A percentile compares a stretch with the other conserved stretches of the same genome.
Conservation (phyloP, 2,797 vertebrate species). For the Rhadinocentrus ornatus region DNA sequence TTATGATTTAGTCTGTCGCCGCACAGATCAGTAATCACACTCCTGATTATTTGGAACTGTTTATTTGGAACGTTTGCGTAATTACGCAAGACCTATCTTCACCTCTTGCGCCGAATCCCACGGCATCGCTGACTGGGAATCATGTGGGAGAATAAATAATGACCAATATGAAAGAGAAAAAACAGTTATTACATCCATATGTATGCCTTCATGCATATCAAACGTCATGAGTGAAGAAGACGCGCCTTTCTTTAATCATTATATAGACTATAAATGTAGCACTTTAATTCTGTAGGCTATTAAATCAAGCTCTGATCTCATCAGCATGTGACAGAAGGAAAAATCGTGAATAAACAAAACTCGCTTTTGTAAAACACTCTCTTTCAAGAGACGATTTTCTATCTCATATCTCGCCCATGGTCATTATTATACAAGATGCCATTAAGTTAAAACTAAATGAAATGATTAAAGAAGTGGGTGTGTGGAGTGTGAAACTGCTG, state of each 20-base stretch:
- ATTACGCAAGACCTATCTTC: conserved; percentile 45
- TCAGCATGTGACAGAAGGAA: background rate
- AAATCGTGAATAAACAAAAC: too few relatives aligned
- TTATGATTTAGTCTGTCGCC: background rate
- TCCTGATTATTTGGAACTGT: conserved; percentile 8
- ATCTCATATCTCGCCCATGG: background rate
- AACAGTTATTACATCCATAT: background rate
- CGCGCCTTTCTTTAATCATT: background rate
- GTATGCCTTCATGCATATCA: background rate
- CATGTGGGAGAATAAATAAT: background rate
- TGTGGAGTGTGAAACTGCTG: background rate
- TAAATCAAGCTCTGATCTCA: background rate
- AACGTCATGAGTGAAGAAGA: background rate
- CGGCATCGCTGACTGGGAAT: background rate
- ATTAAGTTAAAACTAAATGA: background rate
- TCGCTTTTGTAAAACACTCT: background rate
- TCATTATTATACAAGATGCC: background rate
- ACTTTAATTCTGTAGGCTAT: background rate
- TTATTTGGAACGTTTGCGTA: conserved; percentile 49
- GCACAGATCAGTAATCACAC: background rate
- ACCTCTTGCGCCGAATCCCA: background rate
- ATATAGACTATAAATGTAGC: background rate
- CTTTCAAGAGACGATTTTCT: background rate
- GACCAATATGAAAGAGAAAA: background rate
- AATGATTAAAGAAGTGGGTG: background rate